Evolutionary conservation across 2,113 vertebrate species (phyloP).

Genomic region (Rhinolophus ferrumequinum): DNA sequence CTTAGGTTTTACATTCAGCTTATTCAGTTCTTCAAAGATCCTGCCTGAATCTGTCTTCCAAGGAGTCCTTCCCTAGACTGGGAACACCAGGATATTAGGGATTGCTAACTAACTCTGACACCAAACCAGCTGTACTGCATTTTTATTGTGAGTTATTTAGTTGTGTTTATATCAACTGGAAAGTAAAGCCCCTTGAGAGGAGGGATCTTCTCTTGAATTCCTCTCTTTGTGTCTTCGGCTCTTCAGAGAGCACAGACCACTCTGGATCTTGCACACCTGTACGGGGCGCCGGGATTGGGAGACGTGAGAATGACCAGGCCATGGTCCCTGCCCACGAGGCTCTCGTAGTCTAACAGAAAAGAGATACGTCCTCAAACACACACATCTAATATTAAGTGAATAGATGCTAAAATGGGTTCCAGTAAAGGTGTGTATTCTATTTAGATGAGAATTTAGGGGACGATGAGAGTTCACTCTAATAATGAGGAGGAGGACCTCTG

Average conservation of each 20-base stretch:
- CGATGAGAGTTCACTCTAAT: conserved; percentile 16
- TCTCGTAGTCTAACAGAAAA: not conserved
- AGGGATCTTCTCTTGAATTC: not conserved
- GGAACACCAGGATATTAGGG: not conserved
- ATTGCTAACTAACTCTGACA: not conserved
- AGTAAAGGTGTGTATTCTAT: not conserved
- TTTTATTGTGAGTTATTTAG: not conserved
- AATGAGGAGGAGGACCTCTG: not conserved
- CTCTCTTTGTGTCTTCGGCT: not conserved
- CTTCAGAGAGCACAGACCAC: not conserved
- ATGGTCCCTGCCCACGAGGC: not conserved
- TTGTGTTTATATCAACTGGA: not conserved
- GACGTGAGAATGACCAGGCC: not conserved
- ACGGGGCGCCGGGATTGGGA: not conserved
- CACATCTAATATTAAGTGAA: not conserved
- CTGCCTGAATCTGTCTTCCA: not conserved
- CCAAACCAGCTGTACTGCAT: not conserved
- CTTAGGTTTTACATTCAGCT: not conserved
- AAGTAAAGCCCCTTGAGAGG: not conserved
- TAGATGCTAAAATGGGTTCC: not conserved
- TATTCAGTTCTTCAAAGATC: not conserved
- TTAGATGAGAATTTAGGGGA: conserved; percentile 8
- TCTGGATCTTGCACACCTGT: not conserved
- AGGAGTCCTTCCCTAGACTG: not conserved
- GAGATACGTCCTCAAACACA: not conserved